Evolutionary conservation across 2,797 vertebrate species (phyloP).

Genomic region (Brachymystax lenok): DNA sequence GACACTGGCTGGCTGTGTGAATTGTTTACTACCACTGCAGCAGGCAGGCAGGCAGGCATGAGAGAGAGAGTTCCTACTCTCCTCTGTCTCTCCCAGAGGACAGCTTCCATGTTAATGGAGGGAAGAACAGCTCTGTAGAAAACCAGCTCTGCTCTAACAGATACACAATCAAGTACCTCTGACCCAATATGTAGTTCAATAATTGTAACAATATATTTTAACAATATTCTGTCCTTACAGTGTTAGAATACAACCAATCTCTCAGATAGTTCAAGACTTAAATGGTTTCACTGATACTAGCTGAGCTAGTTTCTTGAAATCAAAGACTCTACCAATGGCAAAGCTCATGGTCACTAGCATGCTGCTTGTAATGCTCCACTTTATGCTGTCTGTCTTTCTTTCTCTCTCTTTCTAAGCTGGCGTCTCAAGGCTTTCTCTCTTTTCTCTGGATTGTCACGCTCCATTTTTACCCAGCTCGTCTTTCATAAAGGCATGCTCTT

Average conservation of each 20-base stretch:
- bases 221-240: background rate
- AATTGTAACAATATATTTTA: background rate
- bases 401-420: background rate
- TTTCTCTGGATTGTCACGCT: conserved; percentile 2
- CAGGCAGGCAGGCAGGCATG: conserved; percentile 30
- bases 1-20: conserved; percentile 59
- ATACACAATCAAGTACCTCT: background rate
- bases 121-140: conserved; percentile 5
- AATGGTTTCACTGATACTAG: background rate
- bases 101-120: conserved; percentile 1
- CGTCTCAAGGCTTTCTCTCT: background rate
- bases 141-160: background rate
- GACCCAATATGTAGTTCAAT: background rate
- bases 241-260: background rate
- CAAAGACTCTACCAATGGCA: background rate
- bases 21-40: conserved; percentile 78
- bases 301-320: background rate
- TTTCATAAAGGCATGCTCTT: conserved; percentile 3
- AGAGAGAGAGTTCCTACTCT: conserved; percentile 19
- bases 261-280: background rate
- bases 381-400: background rate
- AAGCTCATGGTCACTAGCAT: background rate
- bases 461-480: background rate
- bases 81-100: conserved; percentile 11
- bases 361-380: background rate